phyloP scores from a whole-genome alignment of 2,888 invertebrate species.

The Tillus elongatus region DNA sequence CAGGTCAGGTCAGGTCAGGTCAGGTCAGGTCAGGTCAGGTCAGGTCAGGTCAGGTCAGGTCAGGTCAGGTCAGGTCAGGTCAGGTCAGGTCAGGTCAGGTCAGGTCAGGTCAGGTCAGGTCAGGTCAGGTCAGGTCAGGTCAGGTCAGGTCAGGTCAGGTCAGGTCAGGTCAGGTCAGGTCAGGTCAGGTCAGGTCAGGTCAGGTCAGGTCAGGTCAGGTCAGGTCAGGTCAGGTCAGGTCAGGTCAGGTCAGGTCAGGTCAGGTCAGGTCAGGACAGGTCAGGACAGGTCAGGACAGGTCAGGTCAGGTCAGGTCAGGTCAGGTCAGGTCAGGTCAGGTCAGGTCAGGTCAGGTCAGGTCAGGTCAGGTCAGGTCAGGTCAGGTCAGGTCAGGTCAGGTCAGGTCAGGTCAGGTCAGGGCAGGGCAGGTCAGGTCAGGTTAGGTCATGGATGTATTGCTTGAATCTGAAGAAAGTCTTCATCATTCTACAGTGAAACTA shows the following conservation, averaged over 20 bases:
- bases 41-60: slow-evolving; percentile 4
- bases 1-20: slow-evolving; percentile 4
- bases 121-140: slow-evolving; percentile 4
- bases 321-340: slow-evolving; percentile 4
- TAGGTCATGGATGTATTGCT: too few relatives aligned
- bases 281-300: too few relatives aligned
- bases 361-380: slow-evolving; percentile 4
- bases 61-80: slow-evolving; percentile 4
- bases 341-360: slow-evolving; percentile 4
- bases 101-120: slow-evolving; percentile 4
- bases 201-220: slow-evolving; percentile 4
- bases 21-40: slow-evolving; percentile 4
- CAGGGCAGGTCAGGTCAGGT: too few relatives aligned
- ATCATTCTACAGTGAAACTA: too few relatives aligned
- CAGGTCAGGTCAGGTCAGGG: too few relatives aligned
- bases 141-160: slow-evolving; percentile 4
- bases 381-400: slow-evolving; percentile 4
- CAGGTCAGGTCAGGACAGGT: slow-evolving; percentile 3
- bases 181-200: slow-evolving; percentile 4
- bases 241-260: slow-evolving; percentile 4
- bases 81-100: slow-evolving; percentile 4
- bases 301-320: slow-evolving; percentile 5
- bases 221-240: slow-evolving; percentile 4
- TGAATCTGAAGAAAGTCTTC: too few relatives aligned
- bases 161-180: slow-evolving; percentile 4